Conservation (phyloP, 2,113 vertebrate species). For the Speoplatyrhinus poulsoni region DNA sequence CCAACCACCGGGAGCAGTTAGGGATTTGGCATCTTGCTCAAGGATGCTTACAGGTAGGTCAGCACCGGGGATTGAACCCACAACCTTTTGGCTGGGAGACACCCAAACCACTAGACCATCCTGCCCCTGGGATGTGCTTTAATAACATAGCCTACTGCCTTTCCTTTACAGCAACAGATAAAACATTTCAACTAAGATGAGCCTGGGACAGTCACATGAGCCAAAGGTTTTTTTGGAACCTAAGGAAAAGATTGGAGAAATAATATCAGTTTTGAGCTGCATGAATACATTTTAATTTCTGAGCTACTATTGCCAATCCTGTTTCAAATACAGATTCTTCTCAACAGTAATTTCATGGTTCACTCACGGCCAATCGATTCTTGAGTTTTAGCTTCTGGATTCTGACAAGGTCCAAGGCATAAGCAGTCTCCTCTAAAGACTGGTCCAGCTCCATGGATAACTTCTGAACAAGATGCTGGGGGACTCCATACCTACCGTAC, state of each 20-base stretch:
- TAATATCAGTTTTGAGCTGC: neutral
- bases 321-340: neutral
- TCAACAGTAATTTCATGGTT: neutral
- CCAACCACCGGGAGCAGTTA: too few relatives aligned
- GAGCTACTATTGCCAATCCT: neutral
- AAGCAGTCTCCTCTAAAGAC: conserved; percentile 77
- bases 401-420: conserved; percentile 82
- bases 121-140: too few relatives aligned
- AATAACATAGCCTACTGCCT: too few relatives aligned
- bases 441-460: conserved; percentile 82
- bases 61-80: too few relatives aligned
- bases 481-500: conserved; percentile 86
- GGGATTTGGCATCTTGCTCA: too few relatives aligned
- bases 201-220: conserved; percentile 80
- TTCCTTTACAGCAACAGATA: too few relatives aligned
- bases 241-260: conserved; percentile 40
- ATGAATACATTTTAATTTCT: neutral
- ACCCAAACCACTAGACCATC: too few relatives aligned
- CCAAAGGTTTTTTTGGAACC: conserved; percentile 85
- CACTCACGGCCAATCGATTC: conserved; percentile 87
- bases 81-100: too few relatives aligned
- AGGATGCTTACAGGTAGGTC: too few relatives aligned
- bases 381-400: conserved; percentile 82
- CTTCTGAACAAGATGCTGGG: conserved; percentile 82
- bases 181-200: conserved; percentile 36